Evolutionary conservation across 2,888 invertebrate species (phyloP).

Genomic region (Lasioglossum lativentre): DNA sequence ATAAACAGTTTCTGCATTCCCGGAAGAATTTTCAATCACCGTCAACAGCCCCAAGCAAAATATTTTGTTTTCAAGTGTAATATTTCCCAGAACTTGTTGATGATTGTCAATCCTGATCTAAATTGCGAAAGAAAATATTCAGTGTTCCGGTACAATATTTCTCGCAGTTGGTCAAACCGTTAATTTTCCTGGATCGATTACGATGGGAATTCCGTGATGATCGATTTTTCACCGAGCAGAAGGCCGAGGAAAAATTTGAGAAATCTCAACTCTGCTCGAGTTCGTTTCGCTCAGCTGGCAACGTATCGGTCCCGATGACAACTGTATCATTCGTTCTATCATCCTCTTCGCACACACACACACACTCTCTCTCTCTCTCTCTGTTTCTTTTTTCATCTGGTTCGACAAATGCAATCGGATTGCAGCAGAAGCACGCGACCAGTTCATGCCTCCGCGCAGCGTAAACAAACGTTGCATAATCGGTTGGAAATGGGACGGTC

Average conservation of each 20-base stretch:
- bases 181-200: not conserved
- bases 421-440: slow-evolving; percentile 41
- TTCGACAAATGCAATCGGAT: slow-evolving; percentile 35
- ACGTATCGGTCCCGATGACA: slow-evolving; percentile 4
- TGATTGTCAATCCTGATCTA: not conserved
- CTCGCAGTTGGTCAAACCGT: not conserved
- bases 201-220: not conserved
- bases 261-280: not conserved
- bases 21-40: not conserved
- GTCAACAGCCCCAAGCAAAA: not conserved
- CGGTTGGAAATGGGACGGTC: slow-evolving; percentile 58
- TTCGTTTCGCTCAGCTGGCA: not conserved
- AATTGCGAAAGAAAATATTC: not conserved
- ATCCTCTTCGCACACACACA: not conserved
- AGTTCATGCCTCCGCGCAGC: slow-evolving; percentile 56
- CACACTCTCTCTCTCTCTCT: not conserved
- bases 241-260: slow-evolving; percentile 23
- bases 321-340: slow-evolving; percentile 5
- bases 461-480: slow-evolving; percentile 74
- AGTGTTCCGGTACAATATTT: not conserved
- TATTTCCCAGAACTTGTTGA: not conserved
- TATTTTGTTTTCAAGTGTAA: not conserved
- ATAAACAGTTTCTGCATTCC: not conserved
- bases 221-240: not conserved
- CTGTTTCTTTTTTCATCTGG: not conserved